Conservation (phyloP, 2,888 invertebrate genomes). For the Plebejus melissa region DNA sequence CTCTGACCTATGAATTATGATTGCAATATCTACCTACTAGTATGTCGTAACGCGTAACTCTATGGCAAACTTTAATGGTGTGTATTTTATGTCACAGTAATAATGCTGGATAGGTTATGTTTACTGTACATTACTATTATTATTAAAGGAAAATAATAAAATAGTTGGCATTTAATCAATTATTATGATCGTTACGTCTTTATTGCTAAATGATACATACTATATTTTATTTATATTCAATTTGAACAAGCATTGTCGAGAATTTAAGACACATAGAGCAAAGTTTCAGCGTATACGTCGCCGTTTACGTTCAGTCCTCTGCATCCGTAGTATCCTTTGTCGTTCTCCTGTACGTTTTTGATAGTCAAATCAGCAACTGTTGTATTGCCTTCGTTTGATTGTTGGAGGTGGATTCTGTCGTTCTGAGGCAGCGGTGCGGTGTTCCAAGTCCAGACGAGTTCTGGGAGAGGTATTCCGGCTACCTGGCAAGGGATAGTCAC, state of each 20-base stretch:
- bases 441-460: conserved; percentile 52
- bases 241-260: background rate
- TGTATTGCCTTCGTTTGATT: conserved; percentile 31
- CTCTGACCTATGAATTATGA: too few relatives aligned
- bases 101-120: too few relatives aligned
- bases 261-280: conserved; percentile 36
- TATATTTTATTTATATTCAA: background rate
- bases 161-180: background rate
- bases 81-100: background rate
- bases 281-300: conserved; percentile 49
- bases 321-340: conserved; percentile 63
- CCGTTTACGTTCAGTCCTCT: conserved; percentile 51
- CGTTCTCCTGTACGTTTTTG: conserved; percentile 46
- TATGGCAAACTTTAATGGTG: too few relatives aligned
- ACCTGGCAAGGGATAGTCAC: conserved; percentile 53
- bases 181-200: background rate
- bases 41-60: too few relatives aligned
- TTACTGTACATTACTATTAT: background rate
- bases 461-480: conserved; percentile 47
- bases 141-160: background rate
- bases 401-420: conserved; percentile 37
- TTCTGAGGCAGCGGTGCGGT: conserved; percentile 44
- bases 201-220: background rate
- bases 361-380: conserved; percentile 49
- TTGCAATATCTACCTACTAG: too few relatives aligned